Base-by-base conservation (phyloP, 2,888 invertebrate genomes). In the Trichopoda pennipes region DNA sequence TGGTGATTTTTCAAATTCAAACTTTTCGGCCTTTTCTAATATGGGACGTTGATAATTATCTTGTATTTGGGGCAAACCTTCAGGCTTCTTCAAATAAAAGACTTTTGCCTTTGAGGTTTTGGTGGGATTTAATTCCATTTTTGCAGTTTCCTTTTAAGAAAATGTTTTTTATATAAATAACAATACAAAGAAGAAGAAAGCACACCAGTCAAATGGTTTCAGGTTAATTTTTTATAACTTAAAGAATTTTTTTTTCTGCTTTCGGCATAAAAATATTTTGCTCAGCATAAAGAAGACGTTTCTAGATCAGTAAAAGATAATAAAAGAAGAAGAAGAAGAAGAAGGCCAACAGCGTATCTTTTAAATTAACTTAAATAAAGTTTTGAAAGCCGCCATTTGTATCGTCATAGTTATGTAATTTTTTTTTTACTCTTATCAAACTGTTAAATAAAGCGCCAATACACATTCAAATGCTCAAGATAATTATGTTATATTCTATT, bases 31-130 rank as follows among this genome's bases (percentile, higher is more conserved):
- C 90, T 93, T 93, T 88, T 95, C 95, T 79, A 95, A 92, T 3
- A 93, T 94, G 3, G 95, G 94, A 85, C 95, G 93, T 42, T 96
- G 95, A 87, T 96, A 96, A 42, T 93, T 92, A 89, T 96, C 96
- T 12, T 94, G 93, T 72, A 93, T 92, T 90, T 94, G 93, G 7
- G 94, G 94, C 47, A 94, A 89, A 32, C 93, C 93, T 86, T 93
- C 93, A 9, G 92, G 92, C 90, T 93, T 93, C 85, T 89, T 88
- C 84, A 88, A 72, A 49, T 86, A 83, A 21, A 88, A 87, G 49
- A 89, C 77, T 79, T 88, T 85, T 0, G 88, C 87, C 74, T 88
- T 88, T 58, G 85, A 84, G 9, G 87, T 81, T 63, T 91, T 88
- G 86, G 91, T 91, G 72, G 87, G 90, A 66, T 87, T 87, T 63